A percentile compares a stretch with the other conserved stretches of the same genome.
These are phyloP conservation scores for Acleris emargana DNA, from an alignment of 2,888 invertebrate genomes.

Conservation along the genomic window DNA sequence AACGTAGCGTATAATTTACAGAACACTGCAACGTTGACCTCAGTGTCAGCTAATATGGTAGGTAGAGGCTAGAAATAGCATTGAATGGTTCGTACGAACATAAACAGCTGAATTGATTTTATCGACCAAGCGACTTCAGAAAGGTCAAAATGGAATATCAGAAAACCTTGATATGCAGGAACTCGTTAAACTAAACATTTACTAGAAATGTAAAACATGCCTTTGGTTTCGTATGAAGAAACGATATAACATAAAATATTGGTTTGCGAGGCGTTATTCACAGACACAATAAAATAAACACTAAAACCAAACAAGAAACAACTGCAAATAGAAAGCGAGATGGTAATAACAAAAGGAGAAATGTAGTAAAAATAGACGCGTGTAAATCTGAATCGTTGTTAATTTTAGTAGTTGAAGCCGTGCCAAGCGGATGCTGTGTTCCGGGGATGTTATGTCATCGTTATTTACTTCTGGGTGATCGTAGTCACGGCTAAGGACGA, in stretches of 20 bases:
- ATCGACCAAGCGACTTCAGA: slow-evolving; percentile 1
- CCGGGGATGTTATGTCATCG: slow-evolving; percentile 73
- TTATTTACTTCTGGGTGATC: slow-evolving; percentile 36
- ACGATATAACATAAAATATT: neutral
- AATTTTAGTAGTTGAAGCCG: slow-evolving; percentile 56
- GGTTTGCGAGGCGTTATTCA: neutral
- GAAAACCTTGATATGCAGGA: slow-evolving; percentile 5
- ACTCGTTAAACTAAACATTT: neutral
- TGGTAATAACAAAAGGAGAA: slow-evolving; percentile 46
- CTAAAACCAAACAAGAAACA: slow-evolving; percentile 27
- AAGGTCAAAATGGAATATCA: slow-evolving; percentile 7
- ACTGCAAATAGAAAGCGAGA: slow-evolving; percentile 36
- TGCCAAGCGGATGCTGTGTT: slow-evolving; percentile 79
- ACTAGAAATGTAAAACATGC: too few species aligned
- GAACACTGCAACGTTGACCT: slow-evolving; percentile 50
- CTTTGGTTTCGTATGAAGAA: neutral
- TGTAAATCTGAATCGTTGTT: slow-evolving; percentile 55
- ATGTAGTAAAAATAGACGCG: slow-evolving; percentile 52
- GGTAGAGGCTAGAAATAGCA: slow-evolving; percentile 49
- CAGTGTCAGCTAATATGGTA: slow-evolving; percentile 54
- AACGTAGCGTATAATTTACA: slow-evolving; percentile 25
- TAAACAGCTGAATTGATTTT: slow-evolving; percentile 26
- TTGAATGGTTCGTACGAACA: slow-evolving; percentile 24
- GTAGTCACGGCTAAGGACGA: slow-evolving; percentile 34
- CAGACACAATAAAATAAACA: slow-evolving; percentile 17